phyloP scores from a whole-genome alignment of 2,888 invertebrate species.

The Hirtodrosophila alboralis region DNA sequence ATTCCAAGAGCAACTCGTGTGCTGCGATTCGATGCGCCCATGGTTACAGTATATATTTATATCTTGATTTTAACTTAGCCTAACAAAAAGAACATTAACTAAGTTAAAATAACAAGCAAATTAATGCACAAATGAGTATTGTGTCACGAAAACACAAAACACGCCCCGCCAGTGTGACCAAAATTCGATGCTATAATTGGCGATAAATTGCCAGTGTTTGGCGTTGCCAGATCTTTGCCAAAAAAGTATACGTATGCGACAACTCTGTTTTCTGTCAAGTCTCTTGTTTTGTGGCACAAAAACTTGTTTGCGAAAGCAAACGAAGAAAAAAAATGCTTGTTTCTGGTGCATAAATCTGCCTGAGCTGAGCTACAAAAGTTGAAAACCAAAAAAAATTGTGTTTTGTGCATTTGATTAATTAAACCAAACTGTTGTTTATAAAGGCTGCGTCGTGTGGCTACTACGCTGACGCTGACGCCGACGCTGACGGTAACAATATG shows the following conservation, averaged over 20 bases:
- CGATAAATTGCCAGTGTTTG: not conserved
- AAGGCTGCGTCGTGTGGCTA: constrained; percentile 25
- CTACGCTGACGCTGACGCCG: constrained; percentile 13
- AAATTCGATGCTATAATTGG: no score
- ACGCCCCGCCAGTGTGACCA: constrained; percentile 53
- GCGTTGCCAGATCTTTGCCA: constrained; percentile 8
- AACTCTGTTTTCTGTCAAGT: constrained; percentile 41
- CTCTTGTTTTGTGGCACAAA: constrained; percentile 63
- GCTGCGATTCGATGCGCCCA: constrained; percentile 83
- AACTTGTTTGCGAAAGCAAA: constrained; percentile 65
- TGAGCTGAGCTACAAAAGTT: constrained; percentile 17
- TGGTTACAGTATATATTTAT: constrained; percentile 31
- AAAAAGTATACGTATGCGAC: constrained; percentile 27
- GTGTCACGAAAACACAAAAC: constrained; percentile 45
- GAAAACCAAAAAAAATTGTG: constrained; percentile 4
- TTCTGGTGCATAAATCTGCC: constrained; percentile 27
- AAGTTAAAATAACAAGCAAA: constrained; percentile 20
- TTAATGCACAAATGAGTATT: constrained; percentile 31
- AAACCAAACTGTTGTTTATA: constrained; percentile 11
- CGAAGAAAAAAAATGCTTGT: constrained; percentile 54
- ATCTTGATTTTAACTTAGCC: not conserved
- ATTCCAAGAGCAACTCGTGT: constrained; percentile 86
- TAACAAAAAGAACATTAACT: constrained; percentile 5
- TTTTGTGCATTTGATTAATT: constrained; percentile 12
- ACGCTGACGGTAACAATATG: constrained; percentile 66